phyloP scores from a whole-genome alignment of 2,888 invertebrate species.

The Baronia brevicornis region DNA sequence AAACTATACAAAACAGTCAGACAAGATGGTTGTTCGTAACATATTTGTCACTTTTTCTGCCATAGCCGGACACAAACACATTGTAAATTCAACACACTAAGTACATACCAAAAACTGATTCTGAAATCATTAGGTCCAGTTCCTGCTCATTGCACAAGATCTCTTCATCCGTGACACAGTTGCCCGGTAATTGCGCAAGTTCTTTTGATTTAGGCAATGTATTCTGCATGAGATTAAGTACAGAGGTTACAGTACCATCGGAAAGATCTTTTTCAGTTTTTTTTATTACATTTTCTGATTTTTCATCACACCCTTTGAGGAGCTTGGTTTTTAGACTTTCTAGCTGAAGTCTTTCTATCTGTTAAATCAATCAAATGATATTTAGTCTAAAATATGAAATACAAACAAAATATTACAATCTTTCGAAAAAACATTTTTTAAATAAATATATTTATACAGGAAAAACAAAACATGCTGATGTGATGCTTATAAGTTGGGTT shows the following conservation, averaged over 20 bases:
- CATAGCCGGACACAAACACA: neutral
- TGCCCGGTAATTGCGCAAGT: slow-evolving; percentile 9
- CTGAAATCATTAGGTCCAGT: slow-evolving; percentile 36
- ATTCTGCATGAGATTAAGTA: slow-evolving; percentile 26
- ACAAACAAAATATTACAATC: neutral
- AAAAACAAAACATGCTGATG: no score
- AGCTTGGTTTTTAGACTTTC: slow-evolving; percentile 37
- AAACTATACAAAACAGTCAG: no score
- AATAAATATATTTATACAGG: no score
- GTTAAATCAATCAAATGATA: slow-evolving; percentile 13
- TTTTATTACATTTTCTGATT: neutral
- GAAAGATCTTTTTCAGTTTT: slow-evolving; percentile 1
- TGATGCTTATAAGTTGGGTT: no score
- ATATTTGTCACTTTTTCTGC: no score
- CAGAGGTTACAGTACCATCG: slow-evolving; percentile 16
- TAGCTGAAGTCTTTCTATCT: slow-evolving; percentile 57
- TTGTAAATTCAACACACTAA: neutral
- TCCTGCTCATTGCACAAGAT: slow-evolving; percentile 36
- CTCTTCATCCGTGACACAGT: slow-evolving; percentile 24
- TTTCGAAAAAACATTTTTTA: no score
- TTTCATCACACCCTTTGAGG: slow-evolving; percentile 11
- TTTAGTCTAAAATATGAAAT: neutral
- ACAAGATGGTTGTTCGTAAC: no score
- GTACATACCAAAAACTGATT: slow-evolving; percentile 36
- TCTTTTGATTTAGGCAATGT: neutral